Conservation (phyloP, 2,797 vertebrate genomes). For the Cossypha niveicapilla region DNA sequence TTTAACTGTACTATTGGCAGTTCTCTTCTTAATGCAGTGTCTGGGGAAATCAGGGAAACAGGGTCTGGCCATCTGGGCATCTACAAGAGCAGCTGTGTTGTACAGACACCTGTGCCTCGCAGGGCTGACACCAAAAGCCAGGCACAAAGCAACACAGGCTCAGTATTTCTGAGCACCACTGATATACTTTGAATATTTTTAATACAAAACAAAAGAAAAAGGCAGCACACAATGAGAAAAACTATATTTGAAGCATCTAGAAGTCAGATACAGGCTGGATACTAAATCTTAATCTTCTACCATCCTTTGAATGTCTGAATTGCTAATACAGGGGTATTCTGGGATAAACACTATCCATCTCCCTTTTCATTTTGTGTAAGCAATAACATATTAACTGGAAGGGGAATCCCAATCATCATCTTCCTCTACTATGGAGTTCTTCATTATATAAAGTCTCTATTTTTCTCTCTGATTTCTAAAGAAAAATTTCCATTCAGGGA, state of each 20-base stretch:
- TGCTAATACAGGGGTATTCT: not conserved
- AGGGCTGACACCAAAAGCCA: not conserved
- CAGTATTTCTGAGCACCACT: not conserved
- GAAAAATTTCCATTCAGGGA: not conserved
- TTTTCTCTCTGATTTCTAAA: not conserved
- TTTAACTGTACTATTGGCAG: not conserved
- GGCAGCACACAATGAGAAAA: not conserved
- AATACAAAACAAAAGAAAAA: not conserved
- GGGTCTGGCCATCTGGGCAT: not conserved
- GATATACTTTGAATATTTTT: not conserved
- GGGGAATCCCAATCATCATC: not conserved
- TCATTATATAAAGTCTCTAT: not conserved
- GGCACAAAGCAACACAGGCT: not conserved
- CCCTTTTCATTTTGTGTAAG: not conserved
- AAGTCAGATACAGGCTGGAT: not conserved
- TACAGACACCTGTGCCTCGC: not conserved
- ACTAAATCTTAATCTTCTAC: not conserved
- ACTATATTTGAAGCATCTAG: not conserved
- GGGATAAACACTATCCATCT: not conserved
- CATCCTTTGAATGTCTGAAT: not conserved
- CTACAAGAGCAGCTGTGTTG: not conserved
- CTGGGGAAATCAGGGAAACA: not conserved
- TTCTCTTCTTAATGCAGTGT: not conserved
- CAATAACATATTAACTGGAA: not conserved
- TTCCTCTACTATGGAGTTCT: not conserved